A percentile compares a stretch with the other conserved stretches of the same genome.
These are phyloP conservation scores for Drosophila nannoptera DNA, from an alignment of 1,140 invertebrate genomes.

Conservation along the genomic window DNA sequence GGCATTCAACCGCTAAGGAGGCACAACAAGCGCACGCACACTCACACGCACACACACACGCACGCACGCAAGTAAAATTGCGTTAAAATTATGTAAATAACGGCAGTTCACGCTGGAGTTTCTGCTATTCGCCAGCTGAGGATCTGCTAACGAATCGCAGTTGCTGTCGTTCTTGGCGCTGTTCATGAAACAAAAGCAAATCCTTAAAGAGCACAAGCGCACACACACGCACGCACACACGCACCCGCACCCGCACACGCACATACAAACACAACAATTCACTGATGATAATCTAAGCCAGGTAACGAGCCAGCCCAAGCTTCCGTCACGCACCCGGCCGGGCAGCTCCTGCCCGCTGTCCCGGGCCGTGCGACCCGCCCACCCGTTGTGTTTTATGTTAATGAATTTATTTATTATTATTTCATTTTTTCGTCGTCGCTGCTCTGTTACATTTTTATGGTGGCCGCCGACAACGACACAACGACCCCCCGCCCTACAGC, in stretches of 20 bases:
- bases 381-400: conserved; percentile 63
- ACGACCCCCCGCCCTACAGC: too few relatives aligned
- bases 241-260: not conserved
- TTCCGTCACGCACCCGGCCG: conserved; percentile 55
- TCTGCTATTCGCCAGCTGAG: conserved; percentile 1
- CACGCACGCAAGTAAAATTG: too few relatives aligned
- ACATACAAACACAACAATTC: conserved; percentile 56
- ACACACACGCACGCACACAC: too few relatives aligned
- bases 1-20: conserved; percentile 20
- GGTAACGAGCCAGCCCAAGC: conserved; percentile 59
- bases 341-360: not conserved
- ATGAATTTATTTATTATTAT: conserved; percentile 77
- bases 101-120: conserved; percentile 18
- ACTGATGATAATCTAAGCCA: conserved; percentile 69
- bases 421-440: conserved; percentile 46
- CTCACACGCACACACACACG: conserved; percentile 1
- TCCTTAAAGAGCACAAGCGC: conserved; percentile 44
- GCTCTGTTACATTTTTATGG: conserved; percentile 37
- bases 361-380: not conserved
- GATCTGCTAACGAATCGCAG: conserved; percentile 38
- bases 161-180: not conserved
- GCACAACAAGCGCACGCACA: not conserved
- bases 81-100: conserved; percentile 39
- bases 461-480: too few relatives aligned
- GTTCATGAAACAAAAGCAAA: conserved; percentile 25